Base-by-base conservation (phyloP, 2,888 invertebrate genomes). In the Archaeoteleia sp. region DNA sequence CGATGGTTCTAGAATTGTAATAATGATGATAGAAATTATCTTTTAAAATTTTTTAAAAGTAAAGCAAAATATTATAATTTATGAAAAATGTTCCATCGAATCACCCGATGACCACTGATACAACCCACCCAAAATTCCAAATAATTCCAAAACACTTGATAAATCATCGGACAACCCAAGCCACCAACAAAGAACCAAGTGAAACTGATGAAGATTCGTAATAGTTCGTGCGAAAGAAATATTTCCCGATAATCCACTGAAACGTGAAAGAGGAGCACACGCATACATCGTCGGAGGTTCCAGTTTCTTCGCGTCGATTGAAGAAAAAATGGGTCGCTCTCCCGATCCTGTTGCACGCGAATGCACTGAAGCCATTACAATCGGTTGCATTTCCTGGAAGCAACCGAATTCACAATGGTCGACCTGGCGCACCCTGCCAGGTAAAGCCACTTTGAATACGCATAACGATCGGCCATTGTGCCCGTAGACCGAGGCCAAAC, bases 401-500 rank as follows among this genome's bases (percentile, higher is more conserved):
- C 61, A 58, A 71, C 71, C 71, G 72, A 72, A 71, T 71, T 73
- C 72, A 83, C 82, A 83, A 83, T 83, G 71, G 79, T 39, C 30
- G 53, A 67, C 46, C 67, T 70, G 72, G 67, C 77, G 74, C 74
- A 76, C 73, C 77, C 78, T 69, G 74, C 76, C 79, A 81, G 81
- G 83, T 82, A 82, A 77, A 74, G 77, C 79, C 81, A 81, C 82
- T 83, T 82, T 83, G 83, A 83, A 83, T 83, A 82, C 82, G 82
- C 79, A 80, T 80, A 81, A 79, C 82, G 83, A 82, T 81, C 80
- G 73, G 63, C 76, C 80, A 82, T 83, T 83, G 83, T 83, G 7
- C 58, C 53, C 72, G 73, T 53, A 40, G 40, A 29, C 40, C 23
- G 39, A 58, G 53, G 40, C 48, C 61, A 63, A 68, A 54, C 62